phyloP scores from a whole-genome alignment of 1,140 invertebrate species.

The Chironomus striatipennis region DNA sequence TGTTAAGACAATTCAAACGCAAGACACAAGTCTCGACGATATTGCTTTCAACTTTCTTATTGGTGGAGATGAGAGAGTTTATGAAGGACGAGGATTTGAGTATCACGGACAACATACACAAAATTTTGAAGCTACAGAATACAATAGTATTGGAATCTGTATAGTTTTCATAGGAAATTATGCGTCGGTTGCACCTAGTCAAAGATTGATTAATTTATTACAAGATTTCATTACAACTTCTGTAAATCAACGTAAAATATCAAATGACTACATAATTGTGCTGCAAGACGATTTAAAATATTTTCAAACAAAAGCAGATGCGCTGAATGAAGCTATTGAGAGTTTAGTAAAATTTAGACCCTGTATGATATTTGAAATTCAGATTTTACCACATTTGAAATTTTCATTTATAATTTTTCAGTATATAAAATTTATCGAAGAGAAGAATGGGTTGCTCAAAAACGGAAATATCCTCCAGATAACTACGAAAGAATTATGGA shows the following conservation, averaged over 20 bases:
- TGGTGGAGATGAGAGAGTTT: slow-evolving; percentile 54
- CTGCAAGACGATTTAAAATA: background rate
- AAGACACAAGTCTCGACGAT: slow-evolving; percentile 42
- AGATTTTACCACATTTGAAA: too few relatives aligned
- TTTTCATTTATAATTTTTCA: too few relatives aligned
- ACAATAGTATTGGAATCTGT: slow-evolving; percentile 50
- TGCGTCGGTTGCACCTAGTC: slow-evolving; percentile 25
- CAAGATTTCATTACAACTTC: background rate
- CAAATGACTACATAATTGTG: background rate
- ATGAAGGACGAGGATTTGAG: slow-evolving; percentile 48
- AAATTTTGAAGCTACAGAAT: slow-evolving; percentile 48
- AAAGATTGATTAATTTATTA: background rate
- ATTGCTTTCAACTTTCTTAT: slow-evolving; percentile 56
- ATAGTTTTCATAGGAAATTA: slow-evolving; percentile 50
- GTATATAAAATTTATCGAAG: background rate
- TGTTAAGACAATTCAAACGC: slow-evolving; percentile 45
- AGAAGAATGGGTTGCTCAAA: background rate
- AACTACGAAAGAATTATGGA: background rate
- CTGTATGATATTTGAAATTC: background rate
- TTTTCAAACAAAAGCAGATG: background rate
- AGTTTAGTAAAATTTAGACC: background rate
- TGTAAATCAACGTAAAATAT: background rate
- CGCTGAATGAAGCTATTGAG: background rate
- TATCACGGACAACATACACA: slow-evolving; percentile 39
- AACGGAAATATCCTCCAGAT: background rate